These are phyloP conservation scores for Pionites leucogaster DNA, from an alignment of 2,113 vertebrate species.

Conservation along the genomic window DNA sequence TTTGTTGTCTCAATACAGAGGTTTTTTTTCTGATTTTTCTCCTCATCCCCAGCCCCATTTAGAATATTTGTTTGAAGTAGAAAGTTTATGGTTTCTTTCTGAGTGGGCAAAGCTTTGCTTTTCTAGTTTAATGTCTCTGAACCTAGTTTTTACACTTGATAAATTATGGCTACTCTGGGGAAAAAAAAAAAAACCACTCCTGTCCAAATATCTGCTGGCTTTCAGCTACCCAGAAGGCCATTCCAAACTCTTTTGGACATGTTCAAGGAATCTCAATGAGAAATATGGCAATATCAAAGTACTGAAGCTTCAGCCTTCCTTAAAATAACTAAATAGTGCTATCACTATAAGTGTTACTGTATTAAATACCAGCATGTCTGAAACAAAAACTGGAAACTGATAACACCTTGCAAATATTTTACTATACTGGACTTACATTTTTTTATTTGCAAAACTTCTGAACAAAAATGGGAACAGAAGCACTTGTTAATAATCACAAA, in stretches of 20 bases:
- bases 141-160: neutral
- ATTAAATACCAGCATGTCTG: neutral
- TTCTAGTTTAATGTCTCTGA: neutral
- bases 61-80: neutral
- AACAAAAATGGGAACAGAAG: neutral
- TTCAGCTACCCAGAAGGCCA: neutral
- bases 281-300: neutral
- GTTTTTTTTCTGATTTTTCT: neutral
- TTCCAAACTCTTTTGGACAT: neutral
- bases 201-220: neutral
- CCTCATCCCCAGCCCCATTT: fast-evolving
- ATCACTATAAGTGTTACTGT: neutral
- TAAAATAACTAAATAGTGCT: neutral
- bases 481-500: neutral
- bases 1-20: neutral
- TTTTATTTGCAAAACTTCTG: neutral
- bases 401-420: neutral
- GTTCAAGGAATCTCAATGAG: neutral
- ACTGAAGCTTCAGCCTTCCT: neutral
- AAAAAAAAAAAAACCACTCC: neutral
- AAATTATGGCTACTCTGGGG: neutral
- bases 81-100: neutral
- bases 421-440: neutral
- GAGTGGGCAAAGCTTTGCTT: neutral
- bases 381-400: neutral